phyloP scores from a whole-genome alignment of 1,140 invertebrate species.

The Andricus grossulariae region DNA sequence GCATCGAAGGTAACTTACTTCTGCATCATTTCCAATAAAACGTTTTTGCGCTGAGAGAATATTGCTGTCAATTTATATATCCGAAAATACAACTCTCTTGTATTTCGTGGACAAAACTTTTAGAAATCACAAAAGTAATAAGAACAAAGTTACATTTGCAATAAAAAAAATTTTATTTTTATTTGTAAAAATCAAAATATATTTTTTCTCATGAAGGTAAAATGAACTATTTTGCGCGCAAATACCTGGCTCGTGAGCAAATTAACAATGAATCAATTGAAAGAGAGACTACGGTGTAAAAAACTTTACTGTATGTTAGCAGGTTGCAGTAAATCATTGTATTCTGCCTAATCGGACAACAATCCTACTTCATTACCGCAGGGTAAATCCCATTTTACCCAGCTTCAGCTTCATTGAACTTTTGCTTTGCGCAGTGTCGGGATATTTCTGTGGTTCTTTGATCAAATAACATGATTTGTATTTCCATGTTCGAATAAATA shows the following conservation, averaged over 20 bases:
- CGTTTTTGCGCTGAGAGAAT: too few species aligned
- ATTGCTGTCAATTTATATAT: too few species aligned
- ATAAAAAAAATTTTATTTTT: too few species aligned
- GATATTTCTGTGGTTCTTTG: neutral
- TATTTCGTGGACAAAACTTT: too few species aligned
- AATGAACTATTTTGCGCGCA: neutral
- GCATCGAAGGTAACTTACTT: too few species aligned
- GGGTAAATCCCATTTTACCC: constrained; percentile 34
- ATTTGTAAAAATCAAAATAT: neutral
- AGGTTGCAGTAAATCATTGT: constrained; percentile 54
- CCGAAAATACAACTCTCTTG: too few species aligned
- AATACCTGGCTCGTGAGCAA: neutral
- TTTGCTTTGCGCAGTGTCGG: constrained; percentile 33
- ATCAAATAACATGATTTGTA: neutral
- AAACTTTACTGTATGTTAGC: constrained; percentile 38
- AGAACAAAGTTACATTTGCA: too few species aligned
- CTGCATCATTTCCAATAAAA: too few species aligned
- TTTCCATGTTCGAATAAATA: too few species aligned
- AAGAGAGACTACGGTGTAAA: constrained; percentile 38
- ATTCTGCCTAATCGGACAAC: constrained; percentile 52
- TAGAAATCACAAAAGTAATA: too few species aligned
- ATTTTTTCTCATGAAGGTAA: neutral
- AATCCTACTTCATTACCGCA: constrained; percentile 56
- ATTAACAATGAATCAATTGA: neutral
- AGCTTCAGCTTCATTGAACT: constrained; percentile 55